Evolutionary conservation across 2,888 invertebrate species (phyloP).

Genomic region (Gari tellinella): DNA sequence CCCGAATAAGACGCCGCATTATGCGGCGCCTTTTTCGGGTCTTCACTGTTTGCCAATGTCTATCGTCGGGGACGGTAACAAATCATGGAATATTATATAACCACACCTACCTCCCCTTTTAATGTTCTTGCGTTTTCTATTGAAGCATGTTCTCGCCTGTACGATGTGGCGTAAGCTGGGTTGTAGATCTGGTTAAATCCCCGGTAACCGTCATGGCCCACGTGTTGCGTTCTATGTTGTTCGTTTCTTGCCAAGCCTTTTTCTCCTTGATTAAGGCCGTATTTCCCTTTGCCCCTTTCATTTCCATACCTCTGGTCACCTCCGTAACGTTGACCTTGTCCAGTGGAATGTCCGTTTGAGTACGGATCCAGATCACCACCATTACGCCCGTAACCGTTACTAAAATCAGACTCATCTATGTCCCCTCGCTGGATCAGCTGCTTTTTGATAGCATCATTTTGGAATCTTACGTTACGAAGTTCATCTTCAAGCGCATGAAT

Average conservation of each 20-base stretch:
- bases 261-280: not conserved
- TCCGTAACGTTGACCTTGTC: not conserved
- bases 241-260: slow-evolving; percentile 29
- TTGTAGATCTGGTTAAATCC: slow-evolving; percentile 47
- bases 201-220: slow-evolving; percentile 29
- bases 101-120: too few relatives aligned
- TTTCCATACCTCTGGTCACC: not conserved
- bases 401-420: not conserved
- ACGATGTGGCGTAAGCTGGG: slow-evolving; percentile 38
- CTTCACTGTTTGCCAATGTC: too few relatives aligned
- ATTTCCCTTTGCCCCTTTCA: not conserved
- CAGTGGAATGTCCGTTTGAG: not conserved
- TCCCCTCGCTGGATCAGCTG: not conserved
- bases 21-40: too few relatives aligned
- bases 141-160: slow-evolving; percentile 40
- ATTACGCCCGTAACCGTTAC: not conserved
- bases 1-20: too few relatives aligned
- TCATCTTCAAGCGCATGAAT: slow-evolving; percentile 42
- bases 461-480: slow-evolving; percentile 32
- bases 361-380: not conserved
- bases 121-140: too few relatives aligned
- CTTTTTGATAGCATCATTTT: slow-evolving; percentile 40
- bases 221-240: slow-evolving; percentile 21
- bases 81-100: too few relatives aligned
- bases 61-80: too few relatives aligned